These are phyloP conservation scores for Criorhina ranunculi DNA, from an alignment of 2,888 invertebrate species.

Conservation along the genomic window DNA sequence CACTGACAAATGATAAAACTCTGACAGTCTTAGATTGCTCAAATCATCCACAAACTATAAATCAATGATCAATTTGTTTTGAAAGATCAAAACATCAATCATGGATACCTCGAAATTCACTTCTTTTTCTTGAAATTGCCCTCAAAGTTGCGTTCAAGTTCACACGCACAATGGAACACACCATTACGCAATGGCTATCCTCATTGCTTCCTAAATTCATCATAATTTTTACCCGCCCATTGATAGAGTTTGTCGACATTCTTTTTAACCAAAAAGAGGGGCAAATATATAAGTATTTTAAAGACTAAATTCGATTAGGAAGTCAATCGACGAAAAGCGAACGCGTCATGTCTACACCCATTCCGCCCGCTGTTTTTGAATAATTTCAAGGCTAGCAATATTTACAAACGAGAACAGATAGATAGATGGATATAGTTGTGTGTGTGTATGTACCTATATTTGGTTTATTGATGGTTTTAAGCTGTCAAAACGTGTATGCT, in stretches of 20 bases:
- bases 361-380: conserved; percentile 41
- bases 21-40: too few species aligned
- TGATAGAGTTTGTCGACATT: neutral
- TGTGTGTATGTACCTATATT: conserved; percentile 11
- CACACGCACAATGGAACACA: conserved; percentile 51
- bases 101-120: conserved; percentile 8
- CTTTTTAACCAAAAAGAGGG: neutral
- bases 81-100: conserved; percentile 21
- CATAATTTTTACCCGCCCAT: conserved; percentile 24
- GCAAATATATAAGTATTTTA: conserved; percentile 10
- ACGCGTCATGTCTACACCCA: conserved; percentile 47
- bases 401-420: conserved; percentile 44
- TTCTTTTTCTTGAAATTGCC: conserved; percentile 27
- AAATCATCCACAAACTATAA: too few species aligned
- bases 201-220: conserved; percentile 20
- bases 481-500: conserved; percentile 41
- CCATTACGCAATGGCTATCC: conserved; percentile 32
- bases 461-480: conserved; percentile 20
- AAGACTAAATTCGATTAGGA: conserved; percentile 58
- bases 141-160: conserved; percentile 53
- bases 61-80: neutral
- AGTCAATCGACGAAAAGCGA: conserved; percentile 50
- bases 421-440: too few species aligned
- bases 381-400: conserved; percentile 62
- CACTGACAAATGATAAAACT: too few species aligned